Evolutionary conservation across 2,888 invertebrate species (phyloP), one percentile per base, ranked within the genome.

Genomic region (Cephus nigrinus): DNA sequence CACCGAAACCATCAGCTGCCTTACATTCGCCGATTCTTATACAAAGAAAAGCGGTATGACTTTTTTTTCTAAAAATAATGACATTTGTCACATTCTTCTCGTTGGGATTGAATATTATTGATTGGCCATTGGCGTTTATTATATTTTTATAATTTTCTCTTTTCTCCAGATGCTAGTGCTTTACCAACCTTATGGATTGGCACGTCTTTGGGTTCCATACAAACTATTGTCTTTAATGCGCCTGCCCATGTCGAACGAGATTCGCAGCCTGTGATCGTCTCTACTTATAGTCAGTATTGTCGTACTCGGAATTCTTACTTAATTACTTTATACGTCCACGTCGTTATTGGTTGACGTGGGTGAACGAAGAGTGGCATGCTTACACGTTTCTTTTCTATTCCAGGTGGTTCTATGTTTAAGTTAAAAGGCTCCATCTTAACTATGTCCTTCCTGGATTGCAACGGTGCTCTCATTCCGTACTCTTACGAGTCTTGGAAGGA

Each of bases 171-270:
- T 93, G 95, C 96, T 86, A 94, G 95, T 91, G 94, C 95, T 87
- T 93, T 96, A 90, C 98, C 99, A 85, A 98, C 98, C 86, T 93
- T 99, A 84, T 99, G 99, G 99, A 96, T 99, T 88, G 99, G 99
- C 88, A 99, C 99, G 85, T 98, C 98, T 92, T 94, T 97, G 88
- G 99, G 99, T 87, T 98, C 99, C 80, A 97, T 98, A 91, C 94
- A 99, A 88, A 98, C 98, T 82, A 95, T 99, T 92, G 95, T 96
- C 92, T 95, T 99, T 90, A 96, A 94, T 91, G 90, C 94, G 83
- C 95, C 96, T 85, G 95, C 96, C 80, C 95, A 96, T 88, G 93
- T 95, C 76, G 98, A 98, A 91, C 93, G 98, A 89, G 95, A 95
- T 90, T 95, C 96, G 83, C 97, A 97, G 91, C 97, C 97, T 76